Evolutionary conservation across 2,113 vertebrate genomes (phyloP).

Genomic region (Leptobrachium leishanense): DNA sequence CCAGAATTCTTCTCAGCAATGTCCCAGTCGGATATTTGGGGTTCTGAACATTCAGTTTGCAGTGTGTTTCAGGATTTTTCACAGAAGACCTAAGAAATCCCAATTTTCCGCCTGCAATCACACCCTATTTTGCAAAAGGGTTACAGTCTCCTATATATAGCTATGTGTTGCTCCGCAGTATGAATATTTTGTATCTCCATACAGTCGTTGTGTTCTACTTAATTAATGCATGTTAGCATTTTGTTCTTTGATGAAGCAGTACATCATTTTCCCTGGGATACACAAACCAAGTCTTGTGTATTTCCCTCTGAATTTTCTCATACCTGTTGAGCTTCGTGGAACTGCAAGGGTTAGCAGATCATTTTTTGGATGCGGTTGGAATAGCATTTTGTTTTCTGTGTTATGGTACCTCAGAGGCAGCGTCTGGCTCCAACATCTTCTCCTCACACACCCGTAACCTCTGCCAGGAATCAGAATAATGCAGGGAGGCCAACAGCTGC

Average conservation of each 20-base stretch:
- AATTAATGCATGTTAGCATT: no score
- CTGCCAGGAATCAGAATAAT: conserved; percentile 22
- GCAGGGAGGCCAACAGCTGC: neutral
- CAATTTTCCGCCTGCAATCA: no score
- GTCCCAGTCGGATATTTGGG: conserved; percentile 29
- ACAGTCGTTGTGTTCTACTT: no score
- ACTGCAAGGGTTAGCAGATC: conserved; percentile 6
- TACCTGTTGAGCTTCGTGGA: neutral
- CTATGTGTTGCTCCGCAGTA: no score
- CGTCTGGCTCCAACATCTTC: conserved; percentile 8
- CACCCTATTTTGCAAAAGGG: no score
- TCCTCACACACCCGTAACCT: neutral
- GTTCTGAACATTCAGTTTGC: conserved; percentile 1
- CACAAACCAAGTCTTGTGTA: neutral
- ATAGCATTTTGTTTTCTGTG: conserved; percentile 4
- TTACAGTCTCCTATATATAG: no score
- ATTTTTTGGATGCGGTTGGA: no score
- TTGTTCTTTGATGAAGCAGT: no score
- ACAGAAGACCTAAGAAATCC: no score
- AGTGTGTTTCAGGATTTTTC: neutral
- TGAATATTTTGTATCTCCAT: no score
- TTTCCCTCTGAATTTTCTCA: neutral
- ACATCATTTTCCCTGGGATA: no score
- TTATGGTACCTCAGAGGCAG: conserved; percentile 29
- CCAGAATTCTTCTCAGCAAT: conserved; percentile 32